These are phyloP conservation scores for Apolygus lucorum DNA, from an alignment of 1,140 invertebrate genomes.

Conservation along the genomic window DNA sequence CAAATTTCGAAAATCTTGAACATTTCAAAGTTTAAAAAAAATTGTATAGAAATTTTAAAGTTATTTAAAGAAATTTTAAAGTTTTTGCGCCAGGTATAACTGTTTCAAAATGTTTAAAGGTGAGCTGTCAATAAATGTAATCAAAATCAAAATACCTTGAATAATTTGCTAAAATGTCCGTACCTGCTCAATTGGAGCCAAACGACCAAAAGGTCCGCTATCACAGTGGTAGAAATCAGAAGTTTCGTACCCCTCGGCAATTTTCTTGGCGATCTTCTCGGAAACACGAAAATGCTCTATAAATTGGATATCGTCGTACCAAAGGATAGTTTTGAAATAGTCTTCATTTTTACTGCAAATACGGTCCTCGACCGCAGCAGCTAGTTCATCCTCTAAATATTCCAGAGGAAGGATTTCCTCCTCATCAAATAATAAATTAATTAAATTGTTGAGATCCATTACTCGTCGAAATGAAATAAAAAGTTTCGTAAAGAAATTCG, in stretches of 20 bases:
- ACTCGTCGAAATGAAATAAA: background rate
- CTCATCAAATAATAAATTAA: background rate
- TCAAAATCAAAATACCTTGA: too few relatives aligned
- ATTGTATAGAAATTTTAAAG: too few relatives aligned
- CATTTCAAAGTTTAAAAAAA: too few relatives aligned
- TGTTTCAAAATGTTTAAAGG: too few relatives aligned
- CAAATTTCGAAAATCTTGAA: too few relatives aligned
- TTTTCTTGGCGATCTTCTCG: background rate
- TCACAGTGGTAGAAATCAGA: background rate
- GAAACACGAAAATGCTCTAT: background rate
- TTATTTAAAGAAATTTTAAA: too few relatives aligned
- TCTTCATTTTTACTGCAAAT: background rate
- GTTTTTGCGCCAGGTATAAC: too few relatives aligned
- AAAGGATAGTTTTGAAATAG: background rate
- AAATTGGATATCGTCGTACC: background rate
- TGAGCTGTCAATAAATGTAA: too few relatives aligned
- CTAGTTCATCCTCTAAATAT: background rate
- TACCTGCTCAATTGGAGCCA: background rate
- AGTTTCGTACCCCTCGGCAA: background rate
- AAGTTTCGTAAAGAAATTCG: background rate
- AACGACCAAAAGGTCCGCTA: background rate
- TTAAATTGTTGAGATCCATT: background rate
- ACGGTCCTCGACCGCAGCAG: background rate
- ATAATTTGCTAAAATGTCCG: background rate
- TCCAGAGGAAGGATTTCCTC: background rate